Evolutionary conservation across 2,888 invertebrate species (phyloP), one percentile per base, ranked within the genome.

Genomic region (Caenorhabditis sulstoni): DNA sequence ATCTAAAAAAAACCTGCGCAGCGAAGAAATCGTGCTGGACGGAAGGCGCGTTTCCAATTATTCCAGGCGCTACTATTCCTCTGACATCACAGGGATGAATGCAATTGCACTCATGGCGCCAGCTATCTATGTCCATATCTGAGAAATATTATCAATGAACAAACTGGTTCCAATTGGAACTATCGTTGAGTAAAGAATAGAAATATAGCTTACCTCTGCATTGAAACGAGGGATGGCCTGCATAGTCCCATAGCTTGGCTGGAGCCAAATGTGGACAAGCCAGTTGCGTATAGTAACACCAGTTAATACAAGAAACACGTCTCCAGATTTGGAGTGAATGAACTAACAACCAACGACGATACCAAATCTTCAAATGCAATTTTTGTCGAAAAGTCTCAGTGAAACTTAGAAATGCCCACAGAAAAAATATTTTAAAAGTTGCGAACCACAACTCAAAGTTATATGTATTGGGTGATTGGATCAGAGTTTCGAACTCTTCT

Each of bases 251-350:
- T 16, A 88, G 82, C 76, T 86, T 87, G 23, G 81, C 83, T 5
- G 89, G 86, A 22, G 89, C 89, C 8, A 89, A 79, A 81, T 89
- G 89, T 16, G 89, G 89, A 71, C 89, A 89, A 1, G 89, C 89
- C 37, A 89, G 82, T 62, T 89, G 89, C 3, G 89, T 88, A 67
- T 90, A 89, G 67, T 88, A 90, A 61, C 89, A 89, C 89, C 89
- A 89, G 67, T 90, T 90, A 75, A 90, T 86, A 68, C 89, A 89
- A 20, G 88, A 86, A 23, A 70, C 66, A 3, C 55, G 52, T 29
- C 52, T 59, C 86, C 86, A 86, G 7, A 86, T 70, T 18, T 76
- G 58, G 9, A 85, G 59, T 20, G 79, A 58, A 37, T 85, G 83
- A 3, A 85, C 81, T 44, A 85, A 50, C 66, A 89, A 73, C 89